A percentile compares a stretch with the other conserved stretches of the same genome.
These are phyloP conservation scores for Pseudococcus longispinus DNA, from an alignment of 2,888 invertebrate species.

Conservation along the genomic window DNA sequence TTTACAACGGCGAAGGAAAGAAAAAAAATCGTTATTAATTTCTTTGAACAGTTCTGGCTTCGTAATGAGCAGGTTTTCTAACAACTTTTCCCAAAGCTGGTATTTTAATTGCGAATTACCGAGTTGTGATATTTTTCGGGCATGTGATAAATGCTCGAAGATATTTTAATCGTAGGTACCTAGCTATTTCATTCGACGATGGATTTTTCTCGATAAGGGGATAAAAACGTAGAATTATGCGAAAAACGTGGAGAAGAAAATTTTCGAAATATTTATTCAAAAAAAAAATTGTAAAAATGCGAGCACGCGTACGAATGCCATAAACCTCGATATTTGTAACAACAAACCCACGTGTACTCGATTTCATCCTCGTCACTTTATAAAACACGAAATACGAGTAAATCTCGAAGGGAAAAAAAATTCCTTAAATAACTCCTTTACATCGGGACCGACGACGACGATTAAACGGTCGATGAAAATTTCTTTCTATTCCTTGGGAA, in stretches of 20 bases:
- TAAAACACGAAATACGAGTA: not conserved
- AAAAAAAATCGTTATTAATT: slow-evolving; percentile 46
- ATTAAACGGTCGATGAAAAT: slow-evolving; percentile 35
- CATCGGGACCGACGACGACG: not conserved
- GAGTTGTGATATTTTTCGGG: not conserved
- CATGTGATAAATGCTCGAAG: not conserved
- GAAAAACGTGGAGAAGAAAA: not conserved
- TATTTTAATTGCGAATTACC: slow-evolving; percentile 36
- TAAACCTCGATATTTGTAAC: not conserved
- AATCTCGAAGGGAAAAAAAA: not conserved
- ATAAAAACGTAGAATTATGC: not conserved
- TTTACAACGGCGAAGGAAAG: not conserved
- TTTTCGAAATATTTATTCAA: not conserved
- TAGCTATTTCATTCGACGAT: not conserved
- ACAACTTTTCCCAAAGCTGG: not conserved
- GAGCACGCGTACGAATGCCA: too few species aligned
- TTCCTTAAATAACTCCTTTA: not conserved
- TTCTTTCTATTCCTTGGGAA: not conserved
- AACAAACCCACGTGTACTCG: not conserved
- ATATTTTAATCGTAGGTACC: not conserved
- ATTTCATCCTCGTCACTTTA: not conserved
- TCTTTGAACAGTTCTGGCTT: slow-evolving; percentile 31
- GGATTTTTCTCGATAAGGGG: not conserved
- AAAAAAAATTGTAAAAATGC: not conserved
- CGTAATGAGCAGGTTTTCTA: slow-evolving; percentile 8